Evolutionary conservation across 2,113 vertebrate species (phyloP).

Genomic region (Hippocampus abdominalis): DNA sequence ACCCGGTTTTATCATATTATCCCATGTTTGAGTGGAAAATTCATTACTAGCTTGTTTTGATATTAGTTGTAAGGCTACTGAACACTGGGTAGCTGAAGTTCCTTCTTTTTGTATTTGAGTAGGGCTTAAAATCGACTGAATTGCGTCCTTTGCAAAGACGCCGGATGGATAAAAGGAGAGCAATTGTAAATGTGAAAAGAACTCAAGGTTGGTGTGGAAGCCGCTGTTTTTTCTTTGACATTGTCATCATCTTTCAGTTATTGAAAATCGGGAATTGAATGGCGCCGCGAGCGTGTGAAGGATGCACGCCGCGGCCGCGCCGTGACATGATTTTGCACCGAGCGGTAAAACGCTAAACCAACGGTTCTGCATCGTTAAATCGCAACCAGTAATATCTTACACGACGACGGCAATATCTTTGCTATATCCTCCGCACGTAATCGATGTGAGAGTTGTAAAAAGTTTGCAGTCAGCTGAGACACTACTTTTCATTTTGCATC

Average conservation of each 20-base stretch:
- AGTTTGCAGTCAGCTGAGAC: not conserved
- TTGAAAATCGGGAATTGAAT: slow-evolving; percentile 37
- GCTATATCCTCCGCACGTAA: slow-evolving; percentile 13
- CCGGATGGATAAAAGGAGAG: slow-evolving; percentile 1
- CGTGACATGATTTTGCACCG: slow-evolving; percentile 41
- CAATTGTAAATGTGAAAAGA: slow-evolving; percentile 14
- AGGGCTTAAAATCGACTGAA: slow-evolving; percentile 11
- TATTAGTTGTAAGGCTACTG: slow-evolving; percentile 2
- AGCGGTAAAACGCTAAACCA: slow-evolving; percentile 36
- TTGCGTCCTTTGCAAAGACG: slow-evolving; percentile 12
- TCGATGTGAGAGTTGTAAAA: slow-evolving; percentile 3
- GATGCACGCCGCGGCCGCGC: slow-evolving; percentile 25
- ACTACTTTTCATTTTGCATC: slow-evolving; percentile 17
- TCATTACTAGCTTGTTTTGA: slow-evolving; percentile 2
- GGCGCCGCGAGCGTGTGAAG: slow-evolving; percentile 43
- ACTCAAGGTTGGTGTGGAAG: slow-evolving; percentile 38
- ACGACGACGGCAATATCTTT: not conserved
- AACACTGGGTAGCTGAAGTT: not conserved
- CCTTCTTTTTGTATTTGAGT: not conserved
- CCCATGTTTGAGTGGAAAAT: not conserved
- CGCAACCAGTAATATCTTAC: slow-evolving; percentile 25
- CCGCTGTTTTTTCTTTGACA: slow-evolving; percentile 23
- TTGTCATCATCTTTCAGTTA: slow-evolving; percentile 44
- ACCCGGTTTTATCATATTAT: not conserved
- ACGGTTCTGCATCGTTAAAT: slow-evolving; percentile 31